phyloP scores from a whole-genome alignment of 2,797 vertebrate genomes.

The Vultur gryphus region DNA sequence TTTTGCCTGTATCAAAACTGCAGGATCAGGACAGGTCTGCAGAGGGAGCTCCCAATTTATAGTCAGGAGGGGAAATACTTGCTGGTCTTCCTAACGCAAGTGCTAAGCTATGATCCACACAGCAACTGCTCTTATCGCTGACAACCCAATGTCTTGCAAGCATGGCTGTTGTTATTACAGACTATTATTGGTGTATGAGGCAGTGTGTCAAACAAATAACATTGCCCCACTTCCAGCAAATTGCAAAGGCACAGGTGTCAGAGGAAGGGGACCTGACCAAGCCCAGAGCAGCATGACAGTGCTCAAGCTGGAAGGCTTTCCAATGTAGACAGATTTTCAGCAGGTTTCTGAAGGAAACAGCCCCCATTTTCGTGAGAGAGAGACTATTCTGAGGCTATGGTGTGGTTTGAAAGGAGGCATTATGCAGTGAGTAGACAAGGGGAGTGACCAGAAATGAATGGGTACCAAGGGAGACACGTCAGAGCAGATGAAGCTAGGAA shows the following conservation, averaged over 20 bases:
- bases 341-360: not conserved
- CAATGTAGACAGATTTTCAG: not conserved
- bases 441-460: not conserved
- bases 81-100: not conserved
- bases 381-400: not conserved
- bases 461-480: not conserved
- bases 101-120: not conserved
- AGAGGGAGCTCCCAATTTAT: conserved; percentile 56
- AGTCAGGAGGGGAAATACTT: not conserved
- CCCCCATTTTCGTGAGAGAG: not conserved
- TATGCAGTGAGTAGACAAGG: not conserved
- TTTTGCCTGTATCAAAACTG: not conserved
- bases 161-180: not conserved
- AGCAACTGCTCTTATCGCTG: not conserved
- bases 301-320: not conserved
- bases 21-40: conserved; percentile 31
- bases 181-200: not conserved
- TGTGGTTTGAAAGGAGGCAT: not conserved
- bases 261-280: not conserved
- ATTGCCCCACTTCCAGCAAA: not conserved
- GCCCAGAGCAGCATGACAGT: not conserved
- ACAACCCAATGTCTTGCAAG: not conserved
- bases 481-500: not conserved
- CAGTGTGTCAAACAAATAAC: not conserved
- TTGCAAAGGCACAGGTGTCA: not conserved